phyloP scores from a whole-genome alignment of 2,113 vertebrate species.

The Pluvianellus socialis region DNA sequence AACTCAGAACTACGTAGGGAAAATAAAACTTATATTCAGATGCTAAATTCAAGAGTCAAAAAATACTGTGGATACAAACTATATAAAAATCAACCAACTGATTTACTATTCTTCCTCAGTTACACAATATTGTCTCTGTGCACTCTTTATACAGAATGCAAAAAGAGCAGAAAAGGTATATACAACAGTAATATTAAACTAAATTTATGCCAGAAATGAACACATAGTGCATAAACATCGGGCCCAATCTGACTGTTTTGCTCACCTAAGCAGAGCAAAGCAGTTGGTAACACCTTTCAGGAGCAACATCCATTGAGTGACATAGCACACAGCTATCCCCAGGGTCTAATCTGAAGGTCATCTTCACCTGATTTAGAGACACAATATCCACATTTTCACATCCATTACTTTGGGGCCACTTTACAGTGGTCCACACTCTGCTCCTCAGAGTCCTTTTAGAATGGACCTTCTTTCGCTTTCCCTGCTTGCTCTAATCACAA shows the following conservation, averaged over 20 bases:
- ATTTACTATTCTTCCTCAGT: slow-evolving; percentile 15
- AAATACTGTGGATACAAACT: not conserved
- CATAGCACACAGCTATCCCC: not conserved
- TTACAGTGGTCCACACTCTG: not conserved
- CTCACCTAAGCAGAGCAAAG: slow-evolving; percentile 1
- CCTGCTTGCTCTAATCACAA: not conserved
- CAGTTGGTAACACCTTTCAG: not conserved
- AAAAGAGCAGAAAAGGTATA: not conserved
- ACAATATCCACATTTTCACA: not conserved
- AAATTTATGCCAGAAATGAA: slow-evolving; percentile 10
- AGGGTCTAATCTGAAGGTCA: not conserved
- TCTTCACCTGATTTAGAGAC: not conserved
- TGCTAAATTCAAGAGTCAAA: not conserved
- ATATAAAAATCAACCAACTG: not conserved
- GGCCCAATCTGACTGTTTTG: not conserved
- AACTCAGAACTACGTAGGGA: not conserved
- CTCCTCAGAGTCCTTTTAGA: not conserved
- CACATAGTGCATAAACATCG: not conserved
- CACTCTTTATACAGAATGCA: not conserved
- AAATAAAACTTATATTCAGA: not conserved
- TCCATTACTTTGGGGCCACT: not conserved
- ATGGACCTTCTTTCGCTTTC: not conserved
- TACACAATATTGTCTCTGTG: not conserved
- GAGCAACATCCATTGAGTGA: not conserved
- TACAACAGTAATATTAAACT: not conserved